Base-by-base conservation (phyloP, 2,113 vertebrate genomes). In the Suncus etruscus region DNA sequence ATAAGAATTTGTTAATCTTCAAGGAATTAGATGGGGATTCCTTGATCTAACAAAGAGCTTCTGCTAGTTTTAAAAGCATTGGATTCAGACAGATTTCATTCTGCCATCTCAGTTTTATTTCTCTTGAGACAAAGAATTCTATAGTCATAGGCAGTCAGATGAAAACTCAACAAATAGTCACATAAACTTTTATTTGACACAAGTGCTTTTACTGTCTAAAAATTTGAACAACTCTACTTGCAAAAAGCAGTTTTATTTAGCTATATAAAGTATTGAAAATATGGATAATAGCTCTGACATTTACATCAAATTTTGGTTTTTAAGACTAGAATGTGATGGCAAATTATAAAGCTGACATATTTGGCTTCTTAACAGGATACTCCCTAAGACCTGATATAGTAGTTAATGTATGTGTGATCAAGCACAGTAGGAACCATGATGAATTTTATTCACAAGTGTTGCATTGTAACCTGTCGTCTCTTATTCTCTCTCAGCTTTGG, bases 291-390 rank as follows among this genome's bases (percentile, higher is more conserved):
- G 29, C 61, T 8, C 25, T 65, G 61, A 39, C 1, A 63, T 93
- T 74, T 45, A 75, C 25, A 25, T 83, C n/a, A 87, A 50, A 90
- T 75, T 77, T 93, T 91, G 87, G 63, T 39, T 12, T 87, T 85
- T 2, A 54, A 61, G 82, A 39, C 3, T 72, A 27, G 31, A 74
- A 65, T 79, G 2, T 47, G 15, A 9, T n/a, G 81, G 39, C n/a
- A 70, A 58, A 70, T 32, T 76, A n/a, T 39, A 77, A 76, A n/a
- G 6, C 75, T 65, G 72, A 58, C 70, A 58, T 83, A 87, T 73
- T 32, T 80, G 32, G 47, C 1, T 61, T 77, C 6, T 61, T 80
- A 32, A 48, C 27, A 78, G 15, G 31, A 48, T 72, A 82, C 29
- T 91, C 47, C 39, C 2, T 45, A 24, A 61, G 58, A 70, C 11